A percentile compares a stretch with the other conserved stretches of the same genome.
phyloP scores from a whole-genome alignment of 2,797 vertebrate species.

The Limnodromus scolopaceus region DNA sequence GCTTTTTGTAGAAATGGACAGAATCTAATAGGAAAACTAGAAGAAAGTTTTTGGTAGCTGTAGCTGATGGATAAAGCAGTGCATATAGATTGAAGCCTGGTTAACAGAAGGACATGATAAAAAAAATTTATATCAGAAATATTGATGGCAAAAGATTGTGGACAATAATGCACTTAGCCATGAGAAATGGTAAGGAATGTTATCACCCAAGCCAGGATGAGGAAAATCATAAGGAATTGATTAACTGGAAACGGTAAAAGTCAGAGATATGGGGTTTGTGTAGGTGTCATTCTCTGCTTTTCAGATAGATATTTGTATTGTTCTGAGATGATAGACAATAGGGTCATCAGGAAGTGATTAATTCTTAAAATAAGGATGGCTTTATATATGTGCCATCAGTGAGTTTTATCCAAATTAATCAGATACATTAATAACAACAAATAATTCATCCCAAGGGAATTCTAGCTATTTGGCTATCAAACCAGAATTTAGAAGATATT shows the following conservation, averaged over 20 bases:
- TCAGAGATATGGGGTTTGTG: background rate
- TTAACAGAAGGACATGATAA: background rate
- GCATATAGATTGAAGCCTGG: background rate
- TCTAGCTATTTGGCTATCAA: background rate
- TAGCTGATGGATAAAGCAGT: background rate
- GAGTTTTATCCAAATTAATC: background rate
- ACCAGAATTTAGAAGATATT: background rate
- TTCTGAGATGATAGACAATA: background rate
- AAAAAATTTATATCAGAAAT: background rate
- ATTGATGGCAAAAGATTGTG: background rate
- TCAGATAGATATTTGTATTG: background rate
- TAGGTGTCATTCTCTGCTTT: background rate
- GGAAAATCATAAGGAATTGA: background rate
- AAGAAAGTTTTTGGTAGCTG: background rate
- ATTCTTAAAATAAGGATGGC: background rate
- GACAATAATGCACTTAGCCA: background rate
- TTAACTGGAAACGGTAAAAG: background rate
- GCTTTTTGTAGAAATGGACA: background rate
- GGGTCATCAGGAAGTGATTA: background rate
- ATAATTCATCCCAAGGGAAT: background rate
- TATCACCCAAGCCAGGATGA: background rate
- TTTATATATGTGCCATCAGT: background rate
- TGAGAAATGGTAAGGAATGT: background rate
- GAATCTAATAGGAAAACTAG: background rate
- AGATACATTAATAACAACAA: background rate